Base-by-base conservation (phyloP, 1,140 invertebrate species). In the Mylabris phalerata region DNA sequence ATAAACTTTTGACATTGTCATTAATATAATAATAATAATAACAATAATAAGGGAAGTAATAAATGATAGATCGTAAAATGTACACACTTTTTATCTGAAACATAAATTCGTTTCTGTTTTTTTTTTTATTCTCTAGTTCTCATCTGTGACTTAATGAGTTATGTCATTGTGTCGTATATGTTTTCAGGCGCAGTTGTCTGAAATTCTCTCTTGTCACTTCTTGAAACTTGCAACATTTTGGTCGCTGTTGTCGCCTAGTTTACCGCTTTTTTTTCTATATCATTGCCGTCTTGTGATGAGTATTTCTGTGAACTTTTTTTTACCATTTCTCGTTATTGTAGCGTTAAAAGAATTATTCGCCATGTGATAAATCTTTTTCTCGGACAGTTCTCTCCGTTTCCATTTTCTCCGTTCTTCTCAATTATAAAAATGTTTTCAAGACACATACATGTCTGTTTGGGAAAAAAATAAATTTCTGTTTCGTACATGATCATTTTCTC, bases 351-450 rank as follows among this genome's bases (percentile, higher is more conserved):
- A 64, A 64, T 64, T 64, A 61, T 61, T 55, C 32, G 32, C 7
- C 61, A 56, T 47, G 48, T 64, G 62, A 64, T 64, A 64, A 64
- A 64, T 64, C 59, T 59, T 59, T 61, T 54, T 58, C 48, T 55
- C 45, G 27, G 51, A 49, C 48, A 49, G 54, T 58, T 58, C 57
- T 57, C 57, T 52, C 49, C 40, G 57, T 61, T 57, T 61, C 60
- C 43, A 24, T 43, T 43, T 54, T 48, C 42, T 47, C 55, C 61
- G 45, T 32, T 60, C 54, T 60, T 60, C 61, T 55, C 58, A 60
- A 61, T 56, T 59, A 61, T 55, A 64, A 32, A 32, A 32, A 32
- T 32, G 7, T 32, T 32, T 32, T 5, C 7, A 32, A 32, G 32
- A 32, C 32, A 19, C 32, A 7, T 32, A 32, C 32, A 32, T 7